Evolutionary conservation across 2,797 vertebrate genomes (phyloP).

Genomic region (Etheostoma nigrum): DNA sequence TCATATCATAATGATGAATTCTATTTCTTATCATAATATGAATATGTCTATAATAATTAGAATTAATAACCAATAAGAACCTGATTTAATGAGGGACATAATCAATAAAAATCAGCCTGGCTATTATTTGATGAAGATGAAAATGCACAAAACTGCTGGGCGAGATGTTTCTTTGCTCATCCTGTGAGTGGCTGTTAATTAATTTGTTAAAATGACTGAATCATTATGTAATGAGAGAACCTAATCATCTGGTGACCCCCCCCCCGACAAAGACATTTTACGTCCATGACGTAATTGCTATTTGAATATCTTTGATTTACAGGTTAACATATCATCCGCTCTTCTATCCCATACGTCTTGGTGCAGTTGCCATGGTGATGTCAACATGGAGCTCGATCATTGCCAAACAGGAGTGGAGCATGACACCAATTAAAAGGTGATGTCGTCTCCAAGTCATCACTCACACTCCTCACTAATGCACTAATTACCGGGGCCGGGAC

Average conservation of each 20-base stretch:
- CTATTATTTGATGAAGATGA: constrained; percentile 58
- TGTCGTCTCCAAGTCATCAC: constrained; percentile 81
- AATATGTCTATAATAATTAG: constrained; percentile 52
- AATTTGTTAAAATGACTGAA: constrained; percentile 76
- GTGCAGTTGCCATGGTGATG: constrained; percentile 69
- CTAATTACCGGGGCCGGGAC: constrained; percentile 83
- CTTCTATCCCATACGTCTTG: constrained; percentile 64
- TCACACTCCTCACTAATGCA: constrained; percentile 81
- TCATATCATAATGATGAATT: constrained; percentile 21
- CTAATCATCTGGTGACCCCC: constrained; percentile 69
- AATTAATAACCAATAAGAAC: constrained; percentile 51
- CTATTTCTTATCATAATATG: constrained; percentile 36
- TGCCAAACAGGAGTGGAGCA: constrained; percentile 78
- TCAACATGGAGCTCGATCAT: constrained; percentile 79
- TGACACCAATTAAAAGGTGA: constrained; percentile 85
- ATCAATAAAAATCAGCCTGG: constrained; percentile 61
- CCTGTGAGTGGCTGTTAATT: constrained; percentile 68
- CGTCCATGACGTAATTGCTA: constrained; percentile 50
- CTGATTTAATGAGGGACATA: constrained; percentile 60
- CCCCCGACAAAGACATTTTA: constrained; percentile 69
- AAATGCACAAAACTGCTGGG: constrained; percentile 35
- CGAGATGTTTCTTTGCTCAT: constrained; percentile 12
- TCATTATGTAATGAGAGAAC: constrained; percentile 77
- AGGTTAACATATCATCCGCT: constrained; percentile 56
- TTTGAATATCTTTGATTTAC: constrained; percentile 78